Evolutionary conservation across 2,113 vertebrate genomes (phyloP).

Genomic region (Heteronetta atricapilla): DNA sequence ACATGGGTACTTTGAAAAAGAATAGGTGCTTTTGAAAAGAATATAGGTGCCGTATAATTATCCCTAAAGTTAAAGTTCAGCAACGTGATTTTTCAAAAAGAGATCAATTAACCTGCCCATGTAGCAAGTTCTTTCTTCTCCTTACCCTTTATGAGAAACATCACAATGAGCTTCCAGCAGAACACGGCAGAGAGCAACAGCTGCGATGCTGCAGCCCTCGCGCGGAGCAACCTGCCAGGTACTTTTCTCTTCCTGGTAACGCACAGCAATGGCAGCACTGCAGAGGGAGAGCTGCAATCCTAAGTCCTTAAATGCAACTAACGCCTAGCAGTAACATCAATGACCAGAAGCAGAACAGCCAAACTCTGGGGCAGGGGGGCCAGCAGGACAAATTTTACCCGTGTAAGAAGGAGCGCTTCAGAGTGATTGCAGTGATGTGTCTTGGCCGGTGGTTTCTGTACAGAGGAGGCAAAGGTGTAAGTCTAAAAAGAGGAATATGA

Average conservation of each 20-base stretch:
- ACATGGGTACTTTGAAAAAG: background rate
- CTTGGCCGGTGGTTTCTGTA: background rate
- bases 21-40: background rate
- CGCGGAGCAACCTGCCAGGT: accelerated
- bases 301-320: accelerated
- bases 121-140: accelerated
- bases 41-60: background rate
- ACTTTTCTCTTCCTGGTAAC: accelerated
- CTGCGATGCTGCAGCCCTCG: accelerated
- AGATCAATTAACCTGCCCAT: background rate
- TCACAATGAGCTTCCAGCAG: accelerated
- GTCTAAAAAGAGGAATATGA: background rate
- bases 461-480: background rate
- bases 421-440: accelerated
- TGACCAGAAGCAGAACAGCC: background rate
- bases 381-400: background rate
- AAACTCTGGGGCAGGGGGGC: accelerated
- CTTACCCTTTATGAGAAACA: accelerated
- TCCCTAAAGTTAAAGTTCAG: background rate
- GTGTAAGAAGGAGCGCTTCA: background rate
- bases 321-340: background rate
- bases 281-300: background rate
- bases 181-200: accelerated
- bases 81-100: background rate
- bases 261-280: background rate